Percentiles rank a stretch among this genome's conserved stretches.
phyloP scores from a whole-genome alignment of 2,888 invertebrate species.

The Morinoia aosen region DNA sequence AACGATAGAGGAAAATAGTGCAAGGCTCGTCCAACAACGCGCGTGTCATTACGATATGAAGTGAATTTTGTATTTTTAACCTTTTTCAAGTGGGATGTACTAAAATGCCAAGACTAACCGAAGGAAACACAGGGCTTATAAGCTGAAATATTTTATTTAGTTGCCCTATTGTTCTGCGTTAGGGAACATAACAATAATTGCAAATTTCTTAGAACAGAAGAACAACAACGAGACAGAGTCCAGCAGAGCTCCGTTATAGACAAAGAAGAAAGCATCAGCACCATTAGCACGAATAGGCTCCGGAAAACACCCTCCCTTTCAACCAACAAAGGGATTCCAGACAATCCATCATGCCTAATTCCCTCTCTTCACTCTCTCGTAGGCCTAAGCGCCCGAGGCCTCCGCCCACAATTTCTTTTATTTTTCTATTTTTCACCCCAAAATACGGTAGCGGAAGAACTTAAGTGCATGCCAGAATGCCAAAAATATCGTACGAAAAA shows the following conservation, averaged over 20 bases:
- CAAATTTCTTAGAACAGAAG: background rate
- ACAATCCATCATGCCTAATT: slow-evolving; percentile 51
- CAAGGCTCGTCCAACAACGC: background rate
- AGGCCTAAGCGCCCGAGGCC: slow-evolving; percentile 40
- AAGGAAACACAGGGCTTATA: background rate
- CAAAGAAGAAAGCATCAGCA: slow-evolving; percentile 36
- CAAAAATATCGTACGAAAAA: background rate
- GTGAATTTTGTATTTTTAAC: background rate
- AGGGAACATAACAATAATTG: background rate
- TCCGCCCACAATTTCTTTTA: background rate
- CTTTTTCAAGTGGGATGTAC: background rate
- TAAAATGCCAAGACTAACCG: background rate
- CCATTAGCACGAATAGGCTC: slow-evolving; percentile 27
- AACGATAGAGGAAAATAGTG: background rate
- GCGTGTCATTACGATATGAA: background rate
- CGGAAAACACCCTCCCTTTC: slow-evolving; percentile 39
- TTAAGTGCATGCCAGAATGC: background rate
- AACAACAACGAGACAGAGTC: background rate
- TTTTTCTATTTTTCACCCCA: background rate
- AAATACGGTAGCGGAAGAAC: background rate
- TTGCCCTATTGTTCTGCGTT: background rate
- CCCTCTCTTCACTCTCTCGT: slow-evolving; percentile 30
- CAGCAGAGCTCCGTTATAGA: background rate
- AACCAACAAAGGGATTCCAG: slow-evolving; percentile 39
- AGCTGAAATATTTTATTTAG: background rate